These are phyloP conservation scores for Agelas oroides DNA, from an alignment of 37 sponge, comb jelly and placozoan species.

Conservation along the genomic window DNA sequence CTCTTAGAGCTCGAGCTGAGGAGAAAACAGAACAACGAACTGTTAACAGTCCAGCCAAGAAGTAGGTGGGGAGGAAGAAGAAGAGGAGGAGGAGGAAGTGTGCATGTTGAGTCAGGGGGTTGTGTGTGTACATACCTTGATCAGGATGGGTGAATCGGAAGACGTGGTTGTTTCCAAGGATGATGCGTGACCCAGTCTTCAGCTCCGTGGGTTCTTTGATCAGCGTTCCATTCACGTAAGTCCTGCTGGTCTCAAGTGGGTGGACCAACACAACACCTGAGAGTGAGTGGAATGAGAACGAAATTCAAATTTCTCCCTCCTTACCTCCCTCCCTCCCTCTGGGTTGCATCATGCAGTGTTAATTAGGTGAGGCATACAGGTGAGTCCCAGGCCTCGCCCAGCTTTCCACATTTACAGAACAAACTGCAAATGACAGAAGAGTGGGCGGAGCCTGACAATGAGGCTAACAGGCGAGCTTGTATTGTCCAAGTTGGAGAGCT, in stretches of 20 bases:
- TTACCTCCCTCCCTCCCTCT: too few relatives aligned
- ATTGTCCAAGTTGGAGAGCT: too few relatives aligned
- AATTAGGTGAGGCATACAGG: too few relatives aligned
- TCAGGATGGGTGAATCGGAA: slow-evolving; percentile 90
- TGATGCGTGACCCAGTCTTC: slow-evolving; percentile 83
- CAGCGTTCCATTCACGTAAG: slow-evolving; percentile 83
- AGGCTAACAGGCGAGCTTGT: too few relatives aligned
- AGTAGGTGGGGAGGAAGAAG: too few relatives aligned
- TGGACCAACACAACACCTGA: slow-evolving; percentile 52
- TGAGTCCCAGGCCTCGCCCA: too few relatives aligned
- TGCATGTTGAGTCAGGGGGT: background rate
- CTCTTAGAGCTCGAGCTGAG: slow-evolving; percentile 28
- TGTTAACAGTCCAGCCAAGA: too few relatives aligned
- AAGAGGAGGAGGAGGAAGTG: background rate
- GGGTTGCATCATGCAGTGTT: background rate
- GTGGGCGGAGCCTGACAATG: too few relatives aligned
- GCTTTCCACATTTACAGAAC: too few relatives aligned
- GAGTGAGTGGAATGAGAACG: background rate
- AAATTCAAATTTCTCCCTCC: background rate
- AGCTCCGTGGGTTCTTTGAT: slow-evolving; percentile 62
- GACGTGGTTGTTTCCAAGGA: slow-evolving; percentile 94
- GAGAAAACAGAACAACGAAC: background rate
- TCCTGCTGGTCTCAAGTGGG: slow-evolving; percentile 51
- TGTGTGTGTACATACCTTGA: slow-evolving; percentile 51
- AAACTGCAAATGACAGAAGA: too few relatives aligned